phyloP scores from a whole-genome alignment of 2,113 vertebrate genomes.

The Arothron firmamentum region DNA sequence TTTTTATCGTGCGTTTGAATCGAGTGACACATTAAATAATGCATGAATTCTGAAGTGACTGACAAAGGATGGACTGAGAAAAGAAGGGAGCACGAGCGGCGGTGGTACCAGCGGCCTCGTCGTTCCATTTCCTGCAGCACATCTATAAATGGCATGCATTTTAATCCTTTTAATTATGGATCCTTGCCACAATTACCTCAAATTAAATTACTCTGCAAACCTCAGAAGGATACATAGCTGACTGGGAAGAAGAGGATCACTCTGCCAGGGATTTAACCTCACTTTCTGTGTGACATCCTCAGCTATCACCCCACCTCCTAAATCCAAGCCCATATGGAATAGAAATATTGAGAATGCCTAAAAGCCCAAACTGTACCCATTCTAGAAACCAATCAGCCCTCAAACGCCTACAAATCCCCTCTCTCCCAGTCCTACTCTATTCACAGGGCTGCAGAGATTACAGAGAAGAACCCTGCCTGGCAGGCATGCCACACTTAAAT shows the following conservation, averaged over 20 bases:
- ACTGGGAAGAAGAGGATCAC: constrained; percentile 66
- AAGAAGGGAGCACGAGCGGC: constrained; percentile 50
- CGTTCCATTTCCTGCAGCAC: constrained; percentile 66
- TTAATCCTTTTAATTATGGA: constrained; percentile 79
- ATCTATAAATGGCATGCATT: constrained; percentile 76
- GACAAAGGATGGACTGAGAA: constrained; percentile 54
- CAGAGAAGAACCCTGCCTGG: constrained; percentile 69
- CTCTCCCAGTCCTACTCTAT: constrained; percentile 60
- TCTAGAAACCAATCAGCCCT: constrained; percentile 63
- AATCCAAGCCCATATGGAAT: constrained; percentile 66
- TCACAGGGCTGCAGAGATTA: constrained; percentile 68
- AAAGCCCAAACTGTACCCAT: constrained; percentile 61
- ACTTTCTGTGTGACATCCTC: constrained; percentile 60
- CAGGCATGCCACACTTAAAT: constrained; percentile 75
- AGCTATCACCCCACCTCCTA: constrained; percentile 59
- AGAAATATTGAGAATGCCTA: constrained; percentile 73
- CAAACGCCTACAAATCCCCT: constrained; percentile 63
- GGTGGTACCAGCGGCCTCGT: constrained; percentile 56
- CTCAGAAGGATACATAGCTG: constrained; percentile 76
- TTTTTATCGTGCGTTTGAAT: constrained; percentile 52
- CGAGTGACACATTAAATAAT: constrained; percentile 53
- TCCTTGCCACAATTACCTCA: constrained; percentile 77
- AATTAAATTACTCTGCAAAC: constrained; percentile 81
- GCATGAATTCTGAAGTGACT: constrained; percentile 40
- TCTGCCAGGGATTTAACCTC: constrained; percentile 72